These are phyloP conservation scores for Phortica magna DNA, from an alignment of 2,888 invertebrate species.

Conservation along the genomic window DNA sequence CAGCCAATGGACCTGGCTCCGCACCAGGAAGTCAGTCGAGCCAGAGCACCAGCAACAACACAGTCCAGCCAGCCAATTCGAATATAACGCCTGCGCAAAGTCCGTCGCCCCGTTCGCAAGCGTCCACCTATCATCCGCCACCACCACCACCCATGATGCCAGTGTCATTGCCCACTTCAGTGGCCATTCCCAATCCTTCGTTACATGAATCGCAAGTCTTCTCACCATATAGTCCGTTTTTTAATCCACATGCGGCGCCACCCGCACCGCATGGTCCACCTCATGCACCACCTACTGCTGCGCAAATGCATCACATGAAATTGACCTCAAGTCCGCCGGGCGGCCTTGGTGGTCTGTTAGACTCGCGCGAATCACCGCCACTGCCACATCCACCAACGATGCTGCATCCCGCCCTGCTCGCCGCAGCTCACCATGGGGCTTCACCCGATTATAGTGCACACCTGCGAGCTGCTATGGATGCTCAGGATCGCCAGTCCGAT, in stretches of 20 bases:
- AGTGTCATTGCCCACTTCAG: conserved; percentile 94
- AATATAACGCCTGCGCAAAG: conserved; percentile 79
- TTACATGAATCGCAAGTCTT: conserved; percentile 96
- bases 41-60: conserved; percentile 77
- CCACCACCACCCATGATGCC: conserved; percentile 90
- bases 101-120: conserved; percentile 85
- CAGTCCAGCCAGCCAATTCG: conserved; percentile 46
- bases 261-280: conserved; percentile 76
- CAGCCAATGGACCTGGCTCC: conserved; percentile 50
- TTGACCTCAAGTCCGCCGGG: conserved; percentile 80
- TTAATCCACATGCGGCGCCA: conserved; percentile 81
- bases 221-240: conserved; percentile 94
- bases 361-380: conserved; percentile 89
- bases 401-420: conserved; percentile 90
- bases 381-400: conserved; percentile 91
- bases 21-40: conserved; percentile 61
- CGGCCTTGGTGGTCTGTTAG: conserved; percentile 81
- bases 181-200: conserved; percentile 97
- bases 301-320: conserved; percentile 78
- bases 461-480: conserved; percentile 86
- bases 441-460: conserved; percentile 88
- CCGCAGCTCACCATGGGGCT: conserved; percentile 89
- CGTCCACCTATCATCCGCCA: conserved; percentile 77
- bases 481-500: conserved; percentile 91
- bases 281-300: conserved; percentile 78